phyloP scores from a whole-genome alignment of 2,888 invertebrate genomes.

The Rosalia funebris region DNA sequence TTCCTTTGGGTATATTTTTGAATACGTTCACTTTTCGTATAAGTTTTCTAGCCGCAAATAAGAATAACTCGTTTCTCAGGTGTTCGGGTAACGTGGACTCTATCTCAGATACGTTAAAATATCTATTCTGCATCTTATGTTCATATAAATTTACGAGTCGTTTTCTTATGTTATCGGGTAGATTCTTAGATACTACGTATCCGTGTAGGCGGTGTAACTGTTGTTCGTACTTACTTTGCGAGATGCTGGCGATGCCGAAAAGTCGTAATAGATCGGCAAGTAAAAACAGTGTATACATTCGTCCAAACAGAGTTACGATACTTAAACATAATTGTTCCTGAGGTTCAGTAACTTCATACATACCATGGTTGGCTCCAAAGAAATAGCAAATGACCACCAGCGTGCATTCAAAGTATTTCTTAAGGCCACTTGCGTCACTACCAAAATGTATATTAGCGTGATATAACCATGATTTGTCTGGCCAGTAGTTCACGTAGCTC shows the following conservation, averaged over 20 bases:
- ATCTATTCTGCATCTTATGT: conserved; percentile 66
- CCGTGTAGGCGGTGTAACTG: conserved; percentile 65
- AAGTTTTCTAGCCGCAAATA: conserved; percentile 60
- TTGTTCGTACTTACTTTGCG: conserved; percentile 62
- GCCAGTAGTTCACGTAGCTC: background rate
- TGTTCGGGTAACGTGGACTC: conserved; percentile 56
- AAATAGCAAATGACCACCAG: conserved; percentile 49
- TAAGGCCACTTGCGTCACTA: conserved; percentile 8
- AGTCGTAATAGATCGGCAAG: conserved; percentile 49
- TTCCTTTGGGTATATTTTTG: conserved; percentile 58
- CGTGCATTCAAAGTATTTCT: conserved; percentile 38
- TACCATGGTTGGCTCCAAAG: conserved; percentile 48
- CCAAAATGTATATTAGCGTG: background rate
- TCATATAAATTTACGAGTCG: conserved; percentile 66
- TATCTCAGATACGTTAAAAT: conserved; percentile 65
- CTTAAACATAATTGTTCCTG: conserved; percentile 45
- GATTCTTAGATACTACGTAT: conserved; percentile 67
- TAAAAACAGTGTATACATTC: conserved; percentile 48
- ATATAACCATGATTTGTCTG: conserved; percentile 36
- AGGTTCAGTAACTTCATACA: conserved; percentile 31
- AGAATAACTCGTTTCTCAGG: conserved; percentile 62
- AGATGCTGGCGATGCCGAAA: conserved; percentile 52
- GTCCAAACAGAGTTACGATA: conserved; percentile 45
- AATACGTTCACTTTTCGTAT: conserved; percentile 52
- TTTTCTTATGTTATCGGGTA: conserved; percentile 63